Evolutionary conservation across 2,113 vertebrate genomes (phyloP).

Genomic region (Trogon surrucura): DNA sequence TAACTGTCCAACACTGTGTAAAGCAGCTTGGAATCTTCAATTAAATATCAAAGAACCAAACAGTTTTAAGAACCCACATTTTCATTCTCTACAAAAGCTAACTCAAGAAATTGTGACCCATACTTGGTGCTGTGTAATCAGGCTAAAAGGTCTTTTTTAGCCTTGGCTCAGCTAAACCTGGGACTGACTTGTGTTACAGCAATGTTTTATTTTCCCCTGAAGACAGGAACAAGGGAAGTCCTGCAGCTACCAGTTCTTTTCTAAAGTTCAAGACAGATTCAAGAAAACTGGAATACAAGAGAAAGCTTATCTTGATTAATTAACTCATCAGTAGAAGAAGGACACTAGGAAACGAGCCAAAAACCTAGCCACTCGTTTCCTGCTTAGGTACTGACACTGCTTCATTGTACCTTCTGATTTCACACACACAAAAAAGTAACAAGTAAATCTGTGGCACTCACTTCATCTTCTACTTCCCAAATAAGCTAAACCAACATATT

Average conservation of each 20-base stretch:
- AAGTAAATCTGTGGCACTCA: background rate
- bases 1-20: background rate
- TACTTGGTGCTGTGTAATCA: background rate
- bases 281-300: background rate
- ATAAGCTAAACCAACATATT: background rate
- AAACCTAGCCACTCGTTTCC: background rate
- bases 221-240: background rate
- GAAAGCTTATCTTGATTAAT: background rate
- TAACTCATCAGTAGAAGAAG: background rate
- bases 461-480: background rate
- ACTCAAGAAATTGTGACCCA: background rate
- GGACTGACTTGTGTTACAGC: background rate
- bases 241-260: background rate
- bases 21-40: background rate
- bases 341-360: background rate
- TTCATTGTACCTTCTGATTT: background rate
- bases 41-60: background rate
- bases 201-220: background rate
- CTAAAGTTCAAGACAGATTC: background rate
- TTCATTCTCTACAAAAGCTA: background rate
- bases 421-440: background rate
- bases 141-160: background rate
- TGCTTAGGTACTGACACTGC: background rate
- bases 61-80: background rate
- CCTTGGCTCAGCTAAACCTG: background rate